Base-by-base conservation (phyloP, 1,140 invertebrate species). In the Lepidurus apus region DNA sequence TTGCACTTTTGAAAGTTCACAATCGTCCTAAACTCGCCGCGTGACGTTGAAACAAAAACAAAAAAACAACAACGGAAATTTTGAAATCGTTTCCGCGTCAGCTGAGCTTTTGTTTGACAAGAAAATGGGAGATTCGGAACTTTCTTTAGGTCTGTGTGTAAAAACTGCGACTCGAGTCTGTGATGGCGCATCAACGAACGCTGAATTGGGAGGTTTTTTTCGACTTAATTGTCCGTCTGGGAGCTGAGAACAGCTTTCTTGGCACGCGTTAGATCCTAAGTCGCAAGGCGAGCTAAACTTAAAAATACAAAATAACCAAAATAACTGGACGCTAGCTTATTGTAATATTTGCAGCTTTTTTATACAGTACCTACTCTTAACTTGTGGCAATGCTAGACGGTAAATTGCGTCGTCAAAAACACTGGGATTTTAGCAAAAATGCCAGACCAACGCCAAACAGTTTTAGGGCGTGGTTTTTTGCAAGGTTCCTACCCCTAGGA, bases 61-160 rank as follows among this genome's bases (percentile, higher is more conserved):
- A 13, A 21, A 7, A 65, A 65, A 65, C n/a, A n/a, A 65, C 13
- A 13, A 65, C 4, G 17, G 17, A 13, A 65, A 13, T 13, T 21
- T 21, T 7, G 6, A 21, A 65, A 65, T n/a, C 17, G 8, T 65
- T 65, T 65, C 53, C 17, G 53, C 1, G 53, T 65, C 53, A 65
- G 53, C 53, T 65, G 53, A 65, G 53, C 53, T 65, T 65, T 65
- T 65, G 53, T 65, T n/a, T 65, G 53, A n/a, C 53, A 47, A 17
- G 45, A 47, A 65, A 65, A 65, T n/a, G 13, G 53, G 13, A 17
- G 21, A n/a, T n/a, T 65, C 21, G 53, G n/a, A n/a, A 13, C 17
- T 21, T 65, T 65, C 21, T n/a, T 65, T 65, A n/a, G 17, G 21
- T 65, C 21, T 65, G 17, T 65, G 17, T 13, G 17, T 65, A 65